Evolutionary conservation across 1,140 invertebrate species (phyloP).

Genomic region (Eumeta japonica): DNA sequence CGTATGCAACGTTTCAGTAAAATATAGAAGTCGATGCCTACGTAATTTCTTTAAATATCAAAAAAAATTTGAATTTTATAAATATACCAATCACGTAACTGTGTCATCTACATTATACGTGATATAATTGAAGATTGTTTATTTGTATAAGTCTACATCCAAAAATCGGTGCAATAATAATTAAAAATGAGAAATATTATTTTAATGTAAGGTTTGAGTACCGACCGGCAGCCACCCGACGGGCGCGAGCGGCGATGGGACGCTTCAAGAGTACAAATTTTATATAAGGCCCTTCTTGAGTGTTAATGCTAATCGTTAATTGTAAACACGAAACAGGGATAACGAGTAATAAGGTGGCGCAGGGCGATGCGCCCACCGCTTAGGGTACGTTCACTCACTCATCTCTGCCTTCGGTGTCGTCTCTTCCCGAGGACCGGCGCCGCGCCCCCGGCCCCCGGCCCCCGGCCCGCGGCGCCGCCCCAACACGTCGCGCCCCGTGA

Average conservation of each 20-base stretch:
- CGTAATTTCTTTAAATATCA: too few species aligned
- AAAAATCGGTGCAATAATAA: neutral
- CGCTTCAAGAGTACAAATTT: constrained; percentile 59
- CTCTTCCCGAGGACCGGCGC: too few species aligned
- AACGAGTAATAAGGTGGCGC: too few species aligned
- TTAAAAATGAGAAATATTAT: too few species aligned
- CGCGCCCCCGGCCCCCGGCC: too few species aligned
- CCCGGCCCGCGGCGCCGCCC: too few species aligned
- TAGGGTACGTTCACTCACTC: too few species aligned
- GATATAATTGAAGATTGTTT: neutral
- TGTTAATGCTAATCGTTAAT: constrained; percentile 48
- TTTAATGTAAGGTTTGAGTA: constrained; percentile 13
- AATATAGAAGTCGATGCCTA: too few species aligned
- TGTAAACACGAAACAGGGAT: constrained; percentile 47
- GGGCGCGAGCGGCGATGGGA: constrained; percentile 43
- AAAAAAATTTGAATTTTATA: too few species aligned
- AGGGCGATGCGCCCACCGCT: too few species aligned
- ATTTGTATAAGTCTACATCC: neutral
- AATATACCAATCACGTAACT: neutral
- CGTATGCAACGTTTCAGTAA: too few species aligned
- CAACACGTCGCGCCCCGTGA: constrained; percentile 26
- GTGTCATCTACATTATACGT: neutral
- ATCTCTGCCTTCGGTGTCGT: constrained; percentile 47
- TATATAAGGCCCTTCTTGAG: constrained; percentile 57
- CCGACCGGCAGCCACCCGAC: constrained; percentile 17